Evolutionary conservation across 2,797 vertebrate genomes (phyloP).

Genomic region (Lerista edwardsae): DNA sequence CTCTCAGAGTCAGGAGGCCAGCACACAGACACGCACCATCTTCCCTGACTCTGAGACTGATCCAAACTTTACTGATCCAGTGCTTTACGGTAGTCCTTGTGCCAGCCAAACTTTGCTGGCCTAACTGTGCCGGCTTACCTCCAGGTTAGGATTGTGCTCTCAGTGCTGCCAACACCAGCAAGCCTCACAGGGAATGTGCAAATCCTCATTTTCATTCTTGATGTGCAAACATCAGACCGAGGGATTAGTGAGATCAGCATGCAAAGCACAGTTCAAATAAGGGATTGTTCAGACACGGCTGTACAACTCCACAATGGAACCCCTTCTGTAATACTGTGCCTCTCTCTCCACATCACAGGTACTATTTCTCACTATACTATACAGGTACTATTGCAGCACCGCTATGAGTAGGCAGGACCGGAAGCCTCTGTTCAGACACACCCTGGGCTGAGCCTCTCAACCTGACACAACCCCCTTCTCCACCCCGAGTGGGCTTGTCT

Average conservation of each 20-base stretch:
- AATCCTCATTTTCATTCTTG: not conserved
- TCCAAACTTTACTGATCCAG: too few relatives aligned
- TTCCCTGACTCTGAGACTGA: too few relatives aligned
- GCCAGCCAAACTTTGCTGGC: too few relatives aligned
- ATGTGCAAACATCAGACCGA: not conserved
- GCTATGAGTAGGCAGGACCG: too few relatives aligned
- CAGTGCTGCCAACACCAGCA: not conserved
- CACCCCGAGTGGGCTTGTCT: not conserved
- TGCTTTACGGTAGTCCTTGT: too few relatives aligned
- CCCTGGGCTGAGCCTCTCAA: not conserved
- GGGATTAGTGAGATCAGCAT: not conserved
- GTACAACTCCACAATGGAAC: not conserved
- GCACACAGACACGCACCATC: too few relatives aligned
- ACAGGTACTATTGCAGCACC: too few relatives aligned
- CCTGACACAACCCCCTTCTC: not conserved
- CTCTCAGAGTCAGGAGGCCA: too few relatives aligned
- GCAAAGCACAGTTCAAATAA: not conserved
- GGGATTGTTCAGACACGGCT: not conserved
- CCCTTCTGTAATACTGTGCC: not conserved
- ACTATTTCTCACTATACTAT: not conserved
- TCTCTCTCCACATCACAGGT: not conserved
- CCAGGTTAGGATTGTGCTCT: too few relatives aligned
- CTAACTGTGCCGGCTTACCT: too few relatives aligned
- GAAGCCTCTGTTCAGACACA: not conserved
- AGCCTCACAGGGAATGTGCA: not conserved